Base-by-base conservation (phyloP, 2,113 vertebrate genomes). In the Chloebia gouldiae region DNA sequence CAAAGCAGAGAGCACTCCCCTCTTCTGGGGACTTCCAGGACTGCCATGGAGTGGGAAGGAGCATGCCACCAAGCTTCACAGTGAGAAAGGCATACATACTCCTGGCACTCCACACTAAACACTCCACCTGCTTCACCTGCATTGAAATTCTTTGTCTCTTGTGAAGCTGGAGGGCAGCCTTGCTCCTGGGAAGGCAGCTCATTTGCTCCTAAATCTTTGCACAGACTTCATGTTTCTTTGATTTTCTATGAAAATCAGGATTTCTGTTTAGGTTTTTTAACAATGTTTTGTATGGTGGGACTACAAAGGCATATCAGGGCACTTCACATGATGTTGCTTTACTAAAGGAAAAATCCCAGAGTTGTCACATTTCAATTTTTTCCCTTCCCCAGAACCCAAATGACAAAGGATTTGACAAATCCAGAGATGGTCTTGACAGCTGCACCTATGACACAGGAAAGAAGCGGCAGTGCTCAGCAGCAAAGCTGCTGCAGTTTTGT, bases 91-190 rank as follows among this genome's bases (percentile, higher is more conserved):
- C 16, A 30, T 54, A 14, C 16, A 30, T 54, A 14, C 30, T 83
- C 15, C 42, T 61, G 66, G 54, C 22, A 35, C 50, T 49, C 40
- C 61, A 31, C 15, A 9, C 22, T 47, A 15, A 44, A 13, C 59
- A 33, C 10, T 40, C 33, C 30, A 44, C 17, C 47, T 59, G 11
- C 30, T 81, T 61, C 68, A 54, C 19, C 25, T 64, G 15, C 33
- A n/a, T 0, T 1, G 6, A 81, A 79, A 22, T 28, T 6, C 33
- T 22, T 39, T 1, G 0, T 56, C n/a, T 25, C 19, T 24, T 59
- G 20, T 15, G 20, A 73, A 66, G 37, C 27, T 61, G n/a, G 30
- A 73, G 40, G 53, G 37, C n/a, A 78, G 42, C 78, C 42, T 77
- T 70, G 45, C 22, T 84, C 33, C 56, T 57, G 51, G 30, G 24